phyloP scores from a whole-genome alignment of 2,113 vertebrate genomes.

The Vimba vimba region DNA sequence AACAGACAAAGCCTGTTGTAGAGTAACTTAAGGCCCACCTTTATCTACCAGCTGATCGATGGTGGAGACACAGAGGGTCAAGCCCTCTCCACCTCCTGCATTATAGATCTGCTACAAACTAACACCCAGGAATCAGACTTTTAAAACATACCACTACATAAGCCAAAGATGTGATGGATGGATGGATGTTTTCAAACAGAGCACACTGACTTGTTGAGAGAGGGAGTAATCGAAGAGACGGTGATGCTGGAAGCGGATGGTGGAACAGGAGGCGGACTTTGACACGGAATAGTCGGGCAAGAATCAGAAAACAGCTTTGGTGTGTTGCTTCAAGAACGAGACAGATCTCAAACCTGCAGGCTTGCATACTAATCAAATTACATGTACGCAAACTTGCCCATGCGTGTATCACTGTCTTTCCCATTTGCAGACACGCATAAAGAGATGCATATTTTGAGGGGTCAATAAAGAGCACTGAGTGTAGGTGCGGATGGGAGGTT shows the following conservation, averaged over 20 bases:
- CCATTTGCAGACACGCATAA: background rate
- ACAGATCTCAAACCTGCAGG: constrained; percentile 33
- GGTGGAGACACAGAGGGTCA: constrained; percentile 53
- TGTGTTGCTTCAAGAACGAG: constrained; percentile 21
- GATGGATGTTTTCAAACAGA: constrained; percentile 32
- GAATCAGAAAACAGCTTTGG: background rate
- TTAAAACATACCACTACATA: background rate
- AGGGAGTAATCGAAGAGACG: background rate
- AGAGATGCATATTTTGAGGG: constrained; percentile 31
- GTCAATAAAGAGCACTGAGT: constrained; percentile 30
- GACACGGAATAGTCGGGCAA: background rate
- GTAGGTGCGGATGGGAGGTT: constrained; percentile 47
- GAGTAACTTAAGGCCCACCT: constrained; percentile 57
- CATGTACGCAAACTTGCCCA: background rate
- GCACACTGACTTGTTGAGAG: background rate
- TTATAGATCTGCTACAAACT: constrained; percentile 22
- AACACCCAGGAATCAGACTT: constrained; percentile 1
- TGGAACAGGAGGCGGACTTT: constrained; percentile 14
- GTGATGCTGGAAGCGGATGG: background rate
- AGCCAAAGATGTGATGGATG: constrained; percentile 18
- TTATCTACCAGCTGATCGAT: constrained; percentile 60
- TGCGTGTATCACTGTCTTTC: constrained; percentile 7
- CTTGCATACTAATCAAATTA: constrained; percentile 31
- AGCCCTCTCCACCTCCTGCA: constrained; percentile 43
- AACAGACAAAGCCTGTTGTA: constrained; percentile 56